Percentiles rank a stretch among this genome's conserved stretches.
These are phyloP conservation scores for Riparia riparia DNA, from an alignment of 2,113 vertebrate genomes.

Conservation along the genomic window DNA sequence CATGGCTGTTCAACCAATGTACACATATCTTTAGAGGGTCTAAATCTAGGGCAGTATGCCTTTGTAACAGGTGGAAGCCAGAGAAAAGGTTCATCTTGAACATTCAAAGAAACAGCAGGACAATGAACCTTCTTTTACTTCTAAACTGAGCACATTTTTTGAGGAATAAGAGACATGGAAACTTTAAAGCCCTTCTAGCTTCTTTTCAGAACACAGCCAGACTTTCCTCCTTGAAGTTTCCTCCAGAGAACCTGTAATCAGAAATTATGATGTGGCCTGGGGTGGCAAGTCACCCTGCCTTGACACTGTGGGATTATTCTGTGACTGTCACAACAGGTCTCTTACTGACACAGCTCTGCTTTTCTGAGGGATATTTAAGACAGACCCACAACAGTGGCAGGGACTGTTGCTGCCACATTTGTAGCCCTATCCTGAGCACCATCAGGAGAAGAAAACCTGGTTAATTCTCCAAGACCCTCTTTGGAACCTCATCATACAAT, in stretches of 20 bases:
- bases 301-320: neutral
- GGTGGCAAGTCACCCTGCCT: neutral
- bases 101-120: constrained; percentile 31
- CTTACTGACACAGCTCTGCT: neutral
- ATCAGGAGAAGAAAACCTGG: neutral
- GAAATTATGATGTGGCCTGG: neutral
- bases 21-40: neutral
- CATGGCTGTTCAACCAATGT: neutral
- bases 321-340: neutral
- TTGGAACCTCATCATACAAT: neutral
- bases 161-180: neutral
- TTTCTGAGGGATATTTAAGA: neutral
- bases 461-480: neutral
- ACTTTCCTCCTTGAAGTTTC: neutral
- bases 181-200: neutral
- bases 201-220: neutral
- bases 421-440: neutral
- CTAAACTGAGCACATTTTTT: neutral
- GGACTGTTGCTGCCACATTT: neutral
- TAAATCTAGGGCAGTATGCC: neutral
- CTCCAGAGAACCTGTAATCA: neutral
- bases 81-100: neutral
- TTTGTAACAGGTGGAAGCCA: neutral
- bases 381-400: neutral
- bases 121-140: constrained; percentile 2